phyloP scores from a whole-genome alignment of 2,113 vertebrate species.

The Neodontobutis hainanensis region DNA sequence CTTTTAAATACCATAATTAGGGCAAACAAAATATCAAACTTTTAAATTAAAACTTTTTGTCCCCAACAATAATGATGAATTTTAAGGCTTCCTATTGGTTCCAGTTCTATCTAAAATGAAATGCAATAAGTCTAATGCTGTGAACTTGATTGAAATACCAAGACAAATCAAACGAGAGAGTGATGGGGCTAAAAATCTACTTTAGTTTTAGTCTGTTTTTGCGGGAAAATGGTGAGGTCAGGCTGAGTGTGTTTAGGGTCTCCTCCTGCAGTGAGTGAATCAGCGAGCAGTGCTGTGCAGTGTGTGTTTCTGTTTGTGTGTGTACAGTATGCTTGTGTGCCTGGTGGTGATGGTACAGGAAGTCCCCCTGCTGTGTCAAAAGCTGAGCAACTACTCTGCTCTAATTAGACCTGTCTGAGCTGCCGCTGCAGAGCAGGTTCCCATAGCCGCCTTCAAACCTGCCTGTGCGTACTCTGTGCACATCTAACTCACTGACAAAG shows the following conservation, averaged over 20 bases:
- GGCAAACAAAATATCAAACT: too few species aligned
- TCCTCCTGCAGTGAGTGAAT: conserved; percentile 1
- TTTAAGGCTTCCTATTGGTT: too few species aligned
- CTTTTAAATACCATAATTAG: too few species aligned
- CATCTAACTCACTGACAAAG: conserved; percentile 1
- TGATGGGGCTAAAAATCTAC: not conserved
- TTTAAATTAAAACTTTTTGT: too few species aligned
- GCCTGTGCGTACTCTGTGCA: conserved; percentile 13
- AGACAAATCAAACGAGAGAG: not conserved
- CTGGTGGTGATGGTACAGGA: not conserved
- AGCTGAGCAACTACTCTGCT: conserved; percentile 48
- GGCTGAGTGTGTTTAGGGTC: conserved; percentile 6
- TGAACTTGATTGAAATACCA: too few species aligned
- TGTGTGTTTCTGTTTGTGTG: not conserved
- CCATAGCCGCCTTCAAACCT: conserved; percentile 36
- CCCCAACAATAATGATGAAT: too few species aligned
- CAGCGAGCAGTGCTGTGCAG: not conserved
- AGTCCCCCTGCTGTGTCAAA: conserved; percentile 35
- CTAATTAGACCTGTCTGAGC: conserved; percentile 58
- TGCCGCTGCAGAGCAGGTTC: conserved; percentile 15
- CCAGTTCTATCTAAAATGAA: too few species aligned
- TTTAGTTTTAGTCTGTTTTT: not conserved
- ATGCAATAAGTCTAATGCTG: too few species aligned
- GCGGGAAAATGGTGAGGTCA: conserved; percentile 19
- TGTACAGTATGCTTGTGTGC: not conserved